These are phyloP conservation scores for Mimumesa dahlbomi DNA, from an alignment of 2,888 invertebrate species.

Conservation along the genomic window DNA sequence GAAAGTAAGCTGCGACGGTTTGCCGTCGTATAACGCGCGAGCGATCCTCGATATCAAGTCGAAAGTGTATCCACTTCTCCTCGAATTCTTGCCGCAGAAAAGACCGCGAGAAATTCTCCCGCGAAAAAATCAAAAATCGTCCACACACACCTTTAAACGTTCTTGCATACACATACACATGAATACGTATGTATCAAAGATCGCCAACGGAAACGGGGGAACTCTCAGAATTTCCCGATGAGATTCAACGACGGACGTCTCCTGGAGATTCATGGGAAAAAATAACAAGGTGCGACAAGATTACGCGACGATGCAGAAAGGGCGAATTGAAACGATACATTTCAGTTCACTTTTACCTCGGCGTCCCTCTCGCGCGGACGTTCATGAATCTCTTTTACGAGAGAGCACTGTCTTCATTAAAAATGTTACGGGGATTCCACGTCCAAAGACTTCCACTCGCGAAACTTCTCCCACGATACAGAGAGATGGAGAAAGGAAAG, in stretches of 20 bases:
- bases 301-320: not conserved
- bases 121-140: too few species aligned
- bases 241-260: too few species aligned
- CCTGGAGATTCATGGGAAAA: too few species aligned
- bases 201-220: too few species aligned
- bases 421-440: slow-evolving; percentile 29
- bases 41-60: not conserved
- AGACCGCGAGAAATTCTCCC: not conserved
- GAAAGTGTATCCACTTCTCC: not conserved
- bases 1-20: not conserved
- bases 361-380: not conserved
- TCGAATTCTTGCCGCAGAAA: not conserved
- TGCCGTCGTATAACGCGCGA: not conserved
- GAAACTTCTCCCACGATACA: not conserved
- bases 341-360: not conserved
- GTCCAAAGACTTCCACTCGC: too few species aligned
- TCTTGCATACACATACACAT: too few species aligned
- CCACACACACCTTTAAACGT: too few species aligned
- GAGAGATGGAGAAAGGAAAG: not conserved
- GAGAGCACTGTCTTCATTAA: slow-evolving; percentile 12
- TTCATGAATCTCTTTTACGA: slow-evolving; percentile 1
- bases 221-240: too few species aligned
- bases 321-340: slow-evolving; percentile 4
- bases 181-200: too few species aligned
- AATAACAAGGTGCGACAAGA: too few species aligned